Evolutionary conservation across 2,888 invertebrate genomes (phyloP), one percentile per base, ranked within the genome.

Genomic region (Fragum fragum): DNA sequence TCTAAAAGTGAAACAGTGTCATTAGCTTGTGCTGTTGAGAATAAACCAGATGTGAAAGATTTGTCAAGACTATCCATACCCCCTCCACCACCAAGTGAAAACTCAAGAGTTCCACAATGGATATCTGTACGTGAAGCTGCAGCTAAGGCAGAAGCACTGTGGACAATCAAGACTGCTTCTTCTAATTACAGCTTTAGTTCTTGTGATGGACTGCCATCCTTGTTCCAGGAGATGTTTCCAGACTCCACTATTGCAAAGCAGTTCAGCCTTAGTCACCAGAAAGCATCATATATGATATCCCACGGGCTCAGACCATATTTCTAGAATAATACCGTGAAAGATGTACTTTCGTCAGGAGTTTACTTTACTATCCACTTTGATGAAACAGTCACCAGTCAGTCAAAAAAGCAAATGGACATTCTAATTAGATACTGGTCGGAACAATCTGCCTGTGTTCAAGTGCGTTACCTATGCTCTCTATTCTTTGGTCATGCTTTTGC

Each of bases 401-500:
- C 23, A n/a, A 63, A 63, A 39, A 63, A 63, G 39, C 63, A 57
- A 47, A 55, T 72, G 72, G 72, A 72, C 23, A 32, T 72, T 36
- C 32, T 72, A 57, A 57, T 72, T 53, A n/a, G 57, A n/a, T 72
- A 32, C 53, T 57, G 55, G 72, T 29, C 55, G 28, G 32, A 55
- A 72, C 21, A 53, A 32, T 28, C 52, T 29, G 70, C 29, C 21
- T 26, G 29, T 53, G 29, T 53, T 28, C 29, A 47, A 26, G 18
- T 11, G n/a, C 53, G 18, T 23, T 73, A 59, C 39, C 59, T 59
- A 26, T 59, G 59, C 14, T 59, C 59, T 59, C 28, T 73, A 42
- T 73, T 61, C 59, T 73, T 53, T 61, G 73, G 61, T 26, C 61
- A 57, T 73, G 73, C 73, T 26, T 59, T 42, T 59, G 73, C 59